Evolutionary conservation across 2,888 invertebrate genomes (phyloP), one percentile per base, ranked within the genome.

Genomic region (Trichopria drosophilae): DNA sequence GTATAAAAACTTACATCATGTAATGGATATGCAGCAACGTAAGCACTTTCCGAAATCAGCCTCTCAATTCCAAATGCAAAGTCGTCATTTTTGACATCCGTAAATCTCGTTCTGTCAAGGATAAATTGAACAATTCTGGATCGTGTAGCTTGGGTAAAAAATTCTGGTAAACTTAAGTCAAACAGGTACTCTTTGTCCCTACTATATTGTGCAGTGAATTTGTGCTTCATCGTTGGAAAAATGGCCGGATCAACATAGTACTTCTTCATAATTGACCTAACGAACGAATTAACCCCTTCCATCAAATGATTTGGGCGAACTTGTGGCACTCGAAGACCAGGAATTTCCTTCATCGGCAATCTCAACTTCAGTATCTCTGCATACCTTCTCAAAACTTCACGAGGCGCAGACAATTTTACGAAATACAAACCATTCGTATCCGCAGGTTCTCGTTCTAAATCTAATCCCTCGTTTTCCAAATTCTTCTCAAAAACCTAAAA

Each of bases 131-230:
- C 90, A 55, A 96, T 91, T 55, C 93, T 82, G 9, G 92, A 90
- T 51, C 91, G 84, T 32, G 90, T 86, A 2, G 91, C 86, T 3
- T 91, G 85, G 31, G 88, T 88, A 78, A 96, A 95, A 76, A 95
- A 93, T 61, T 87, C 85, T 6, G 88, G 85, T 23, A 87, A 82
- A 41, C 84, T 78, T 29, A 90, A 84, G 73, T 93, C 90, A 75
- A 94, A 95, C 88, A 96, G 80, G 77, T 94, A 95, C 77, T 93
- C 91, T 75, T 91, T 92, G 70, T 94, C 93, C 62, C 91, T 84
- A 58, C 89, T 88, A 76, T 92, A 96, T 49, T 92, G 87, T 28
- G 93, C 91, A 19, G 93, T 92, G 65, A 93, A 90, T 45, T 87
- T 82, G 63, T 90, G 88, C 46, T 84, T 83, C 65, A 86, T 83